Conservation (phyloP, 1,140 invertebrate genomes). For the Calosoma granatense region DNA sequence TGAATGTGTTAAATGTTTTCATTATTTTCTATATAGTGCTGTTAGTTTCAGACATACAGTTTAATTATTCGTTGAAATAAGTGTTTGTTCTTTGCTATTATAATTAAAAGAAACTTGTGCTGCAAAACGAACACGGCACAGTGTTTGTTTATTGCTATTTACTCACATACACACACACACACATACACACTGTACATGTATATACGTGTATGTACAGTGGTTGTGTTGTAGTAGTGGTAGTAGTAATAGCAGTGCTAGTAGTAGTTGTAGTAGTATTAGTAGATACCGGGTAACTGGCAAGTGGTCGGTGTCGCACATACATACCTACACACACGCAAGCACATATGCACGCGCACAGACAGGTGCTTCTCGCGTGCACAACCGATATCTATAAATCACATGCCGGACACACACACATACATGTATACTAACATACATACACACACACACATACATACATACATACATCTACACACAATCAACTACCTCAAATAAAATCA, state of each 20-base stretch:
- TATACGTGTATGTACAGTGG: too few relatives aligned
- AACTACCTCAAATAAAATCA: constrained; percentile 9
- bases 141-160: not conserved
- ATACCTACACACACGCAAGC: not conserved
- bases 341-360: not conserved
- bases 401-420: not conserved
- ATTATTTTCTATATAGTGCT: not conserved
- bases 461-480: not conserved
- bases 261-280: too few relatives aligned
- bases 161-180: too few relatives aligned
- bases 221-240: too few relatives aligned
- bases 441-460: not conserved
- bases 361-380: not conserved
- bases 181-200: too few relatives aligned
- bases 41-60: not conserved
- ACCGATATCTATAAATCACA: not conserved
- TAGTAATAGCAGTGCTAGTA: too few relatives aligned
- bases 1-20: not conserved
- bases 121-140: not conserved
- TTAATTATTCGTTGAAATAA: not conserved
- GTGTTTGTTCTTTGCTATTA: not conserved
- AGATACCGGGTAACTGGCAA: too few relatives aligned
- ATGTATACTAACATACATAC: not conserved
- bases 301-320: not conserved
- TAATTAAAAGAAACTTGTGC: not conserved